Conservation (phyloP, 2,888 invertebrate species). For the Drosophila lacicola region DNA sequence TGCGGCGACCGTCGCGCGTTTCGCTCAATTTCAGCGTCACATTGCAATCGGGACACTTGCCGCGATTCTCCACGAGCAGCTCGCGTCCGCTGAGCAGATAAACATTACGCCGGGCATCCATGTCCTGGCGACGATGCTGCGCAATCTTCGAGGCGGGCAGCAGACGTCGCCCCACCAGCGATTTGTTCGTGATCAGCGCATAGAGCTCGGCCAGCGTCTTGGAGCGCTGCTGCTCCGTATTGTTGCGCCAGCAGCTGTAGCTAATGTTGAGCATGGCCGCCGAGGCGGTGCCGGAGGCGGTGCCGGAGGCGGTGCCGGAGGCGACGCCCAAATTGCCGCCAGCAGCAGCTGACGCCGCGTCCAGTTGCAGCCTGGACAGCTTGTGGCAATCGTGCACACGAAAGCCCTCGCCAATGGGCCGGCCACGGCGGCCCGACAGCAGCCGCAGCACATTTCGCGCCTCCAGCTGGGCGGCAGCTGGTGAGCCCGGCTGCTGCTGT, state of each 20-base stretch:
- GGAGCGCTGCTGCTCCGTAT: constrained; percentile 86
- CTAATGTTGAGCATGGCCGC: constrained; percentile 79
- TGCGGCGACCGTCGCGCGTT: constrained; percentile 86
- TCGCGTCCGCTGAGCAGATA: constrained; percentile 88
- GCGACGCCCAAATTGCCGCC: neutral
- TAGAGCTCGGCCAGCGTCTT: constrained; percentile 85
- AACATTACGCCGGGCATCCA: constrained; percentile 87
- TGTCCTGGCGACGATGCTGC: constrained; percentile 86
- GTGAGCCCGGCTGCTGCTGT: constrained; percentile 44
- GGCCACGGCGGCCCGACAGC: constrained; percentile 90
- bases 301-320: constrained; percentile 4
- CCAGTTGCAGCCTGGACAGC: constrained; percentile 87
- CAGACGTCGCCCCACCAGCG: constrained; percentile 79
- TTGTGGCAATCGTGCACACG: constrained; percentile 87
- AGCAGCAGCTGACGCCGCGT: constrained; percentile 69
- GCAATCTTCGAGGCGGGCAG: constrained; percentile 84
- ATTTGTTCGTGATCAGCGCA: constrained; percentile 84
- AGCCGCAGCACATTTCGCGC: constrained; percentile 88
- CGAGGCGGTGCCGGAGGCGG: neutral
- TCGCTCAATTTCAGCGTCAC: constrained; percentile 87
- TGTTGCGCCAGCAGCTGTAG: constrained; percentile 87
- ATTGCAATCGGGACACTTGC: constrained; percentile 90
- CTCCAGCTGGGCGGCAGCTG: constrained; percentile 37
- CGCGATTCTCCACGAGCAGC: constrained; percentile 90
- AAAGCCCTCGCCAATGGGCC: constrained; percentile 88